Evolutionary conservation across 2,797 vertebrate species (phyloP).

Genomic region (Acipenser ruthenus): DNA sequence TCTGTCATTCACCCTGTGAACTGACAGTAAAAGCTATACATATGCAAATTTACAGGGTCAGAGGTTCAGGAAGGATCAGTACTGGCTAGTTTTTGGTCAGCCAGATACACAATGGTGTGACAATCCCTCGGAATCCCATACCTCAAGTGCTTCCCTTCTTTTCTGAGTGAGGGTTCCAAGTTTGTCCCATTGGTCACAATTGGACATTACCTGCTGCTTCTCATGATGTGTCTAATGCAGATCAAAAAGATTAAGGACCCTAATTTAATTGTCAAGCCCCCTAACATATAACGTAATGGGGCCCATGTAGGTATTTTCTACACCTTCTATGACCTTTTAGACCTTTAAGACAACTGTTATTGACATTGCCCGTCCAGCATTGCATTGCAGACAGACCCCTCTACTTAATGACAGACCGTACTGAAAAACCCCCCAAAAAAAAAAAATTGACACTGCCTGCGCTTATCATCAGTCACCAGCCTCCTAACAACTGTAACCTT

Average conservation of each 20-base stretch:
- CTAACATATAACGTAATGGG: too few relatives aligned
- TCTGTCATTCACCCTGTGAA: background rate
- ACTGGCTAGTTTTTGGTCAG: conserved; percentile 28
- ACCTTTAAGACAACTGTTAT: background rate
- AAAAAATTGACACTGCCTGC: background rate
- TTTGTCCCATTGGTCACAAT: conserved; percentile 96
- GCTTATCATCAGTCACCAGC: conserved; percentile 12
- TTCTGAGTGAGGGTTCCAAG: conserved; percentile 94
- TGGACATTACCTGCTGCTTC: too few relatives aligned
- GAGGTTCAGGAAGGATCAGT: conserved; percentile 31
- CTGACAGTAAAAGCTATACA: conserved; percentile 20
- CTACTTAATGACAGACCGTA: background rate
- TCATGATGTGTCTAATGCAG: too few relatives aligned
- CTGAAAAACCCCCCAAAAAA: background rate
- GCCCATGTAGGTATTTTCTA: too few relatives aligned
- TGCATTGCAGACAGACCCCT: background rate
- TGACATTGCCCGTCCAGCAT: background rate
- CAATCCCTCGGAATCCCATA: conserved; percentile 35
- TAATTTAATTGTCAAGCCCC: too few relatives aligned
- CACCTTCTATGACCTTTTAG: background rate
- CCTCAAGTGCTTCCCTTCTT: conserved; percentile 88
- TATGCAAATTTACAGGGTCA: conserved; percentile 40
- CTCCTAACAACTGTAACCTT: conserved; percentile 19
- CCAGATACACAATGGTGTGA: conserved; percentile 12
- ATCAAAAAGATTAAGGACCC: too few relatives aligned